Evolutionary conservation across 2,113 vertebrate genomes (phyloP).

Genomic region (Furnarius figulus): DNA sequence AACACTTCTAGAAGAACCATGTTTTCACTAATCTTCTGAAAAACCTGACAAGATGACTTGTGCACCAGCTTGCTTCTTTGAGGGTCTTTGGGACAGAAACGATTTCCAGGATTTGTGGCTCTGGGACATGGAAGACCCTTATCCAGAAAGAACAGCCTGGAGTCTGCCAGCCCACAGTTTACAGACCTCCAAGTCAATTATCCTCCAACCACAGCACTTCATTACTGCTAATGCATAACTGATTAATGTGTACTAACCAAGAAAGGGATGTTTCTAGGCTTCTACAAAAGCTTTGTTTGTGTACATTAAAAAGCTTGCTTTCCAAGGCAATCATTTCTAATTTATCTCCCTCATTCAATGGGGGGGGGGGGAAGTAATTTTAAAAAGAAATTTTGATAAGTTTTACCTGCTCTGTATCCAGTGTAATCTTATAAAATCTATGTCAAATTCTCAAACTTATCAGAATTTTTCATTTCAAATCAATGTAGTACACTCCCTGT

Average conservation of each 20-base stretch:
- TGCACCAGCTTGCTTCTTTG: not conserved
- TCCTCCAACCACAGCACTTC: not conserved
- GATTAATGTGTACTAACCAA: not conserved
- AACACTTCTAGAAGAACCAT: not conserved
- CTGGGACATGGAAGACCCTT: not conserved
- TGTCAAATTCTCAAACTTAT: not conserved
- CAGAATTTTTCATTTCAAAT: not conserved
- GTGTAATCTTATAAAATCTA: not conserved
- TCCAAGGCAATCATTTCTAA: not conserved
- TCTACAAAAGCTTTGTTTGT: not conserved
- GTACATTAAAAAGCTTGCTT: not conserved
- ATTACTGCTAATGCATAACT: rapidly evolving
- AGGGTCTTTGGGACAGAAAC: not conserved
- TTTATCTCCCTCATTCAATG: not conserved
- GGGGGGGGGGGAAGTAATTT: not conserved
- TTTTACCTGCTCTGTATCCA: not conserved
- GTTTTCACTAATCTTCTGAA: not conserved
- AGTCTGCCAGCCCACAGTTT: not conserved
- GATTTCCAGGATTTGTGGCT: not conserved
- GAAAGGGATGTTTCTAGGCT: not conserved
- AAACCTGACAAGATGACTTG: not conserved
- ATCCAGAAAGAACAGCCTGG: not conserved
- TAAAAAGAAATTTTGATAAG: not conserved
- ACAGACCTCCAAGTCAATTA: not conserved
- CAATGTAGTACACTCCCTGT: not conserved